Conservation (phyloP, 1,140 invertebrate species). For the Drosophila asahinai region DNA sequence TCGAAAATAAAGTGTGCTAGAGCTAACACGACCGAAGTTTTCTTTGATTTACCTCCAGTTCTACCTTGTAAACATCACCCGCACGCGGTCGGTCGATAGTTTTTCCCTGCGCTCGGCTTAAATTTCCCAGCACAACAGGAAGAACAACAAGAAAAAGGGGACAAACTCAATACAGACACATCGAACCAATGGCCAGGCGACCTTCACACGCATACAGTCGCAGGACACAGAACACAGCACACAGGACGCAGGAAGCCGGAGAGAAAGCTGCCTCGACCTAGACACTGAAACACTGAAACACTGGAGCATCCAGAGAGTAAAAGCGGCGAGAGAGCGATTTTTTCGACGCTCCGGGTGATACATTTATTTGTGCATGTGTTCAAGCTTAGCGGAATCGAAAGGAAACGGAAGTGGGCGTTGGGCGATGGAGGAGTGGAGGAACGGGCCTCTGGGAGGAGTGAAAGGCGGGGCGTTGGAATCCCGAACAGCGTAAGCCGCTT, state of each 20-base stretch:
- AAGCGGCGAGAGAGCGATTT: conserved; percentile 20
- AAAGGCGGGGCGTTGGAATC: conserved; percentile 3
- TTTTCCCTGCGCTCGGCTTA: not conserved
- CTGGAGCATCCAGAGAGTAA: conserved; percentile 17
- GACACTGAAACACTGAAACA: conserved; percentile 68
- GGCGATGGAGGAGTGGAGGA: not conserved
- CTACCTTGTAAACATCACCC: conserved; percentile 11
- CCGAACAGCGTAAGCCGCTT: conserved; percentile 39
- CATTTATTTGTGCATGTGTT: conserved; percentile 52
- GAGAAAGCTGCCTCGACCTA: conserved; percentile 75
- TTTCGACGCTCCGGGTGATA: conserved; percentile 4
- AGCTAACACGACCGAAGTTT: not conserved
- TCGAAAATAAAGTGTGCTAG: not conserved
- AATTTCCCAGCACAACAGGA: not conserved
- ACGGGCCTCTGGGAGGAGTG: not conserved
- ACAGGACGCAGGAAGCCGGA: conserved; percentile 10
- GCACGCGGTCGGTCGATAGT: conserved; percentile 25
- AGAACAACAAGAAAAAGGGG: not conserved
- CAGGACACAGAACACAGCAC: conserved; percentile 10
- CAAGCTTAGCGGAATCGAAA: conserved; percentile 47
- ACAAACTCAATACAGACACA: conserved; percentile 32
- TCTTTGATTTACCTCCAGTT: not conserved
- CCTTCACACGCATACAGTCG: conserved; percentile 40
- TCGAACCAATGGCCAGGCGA: conserved; percentile 39
- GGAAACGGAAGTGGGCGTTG: conserved; percentile 33